Base-by-base conservation (phyloP, 2,797 vertebrate genomes). In the Vipera latastei region DNA sequence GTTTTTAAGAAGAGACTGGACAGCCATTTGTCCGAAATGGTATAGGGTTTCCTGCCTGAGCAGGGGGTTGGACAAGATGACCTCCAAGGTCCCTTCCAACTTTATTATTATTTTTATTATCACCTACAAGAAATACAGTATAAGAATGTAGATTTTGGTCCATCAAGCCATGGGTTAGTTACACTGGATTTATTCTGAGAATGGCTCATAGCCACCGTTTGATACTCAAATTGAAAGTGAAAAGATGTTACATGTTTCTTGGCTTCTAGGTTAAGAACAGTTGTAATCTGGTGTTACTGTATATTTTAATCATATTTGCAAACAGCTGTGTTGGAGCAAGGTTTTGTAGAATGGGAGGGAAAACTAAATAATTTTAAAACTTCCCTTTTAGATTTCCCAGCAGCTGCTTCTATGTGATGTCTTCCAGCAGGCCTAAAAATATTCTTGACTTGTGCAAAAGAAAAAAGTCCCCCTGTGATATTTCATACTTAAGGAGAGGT, bases 221-320 rank as follows among this genome's bases (percentile, higher is more conserved):
- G 93, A 86, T 51, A 94, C 95, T 95, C 91, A 93, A 53, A 87
- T 91, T 73, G 63, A 48, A 73, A 88, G 92, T 93, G 94, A 93
- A 94, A 93, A 93, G 60, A 91, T 32, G 89, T 96, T 95, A 28
- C n/a, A 32, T 91, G 53, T 92, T 65, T 55, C 38, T 59, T 90
- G 63, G 83, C 89, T 92, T 87, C 69, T 59, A 69, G 32, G 26
- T 56, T 92, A 94, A 25, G 94, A 93, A 91, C 94, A 91, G 91
- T 97, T 95, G 93, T 96, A 94, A 94, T 96, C 94, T 87, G 94
- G 93, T 86, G 94, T 97, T 97, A 96, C 96, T 96, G 95, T 95
- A 96, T 90, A 93, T 97, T 96, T 97, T 93, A 94, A 95, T 92
- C 96, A 94, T 89, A 93, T 88, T 56, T 92, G 90, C 88, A 91